Conservation (phyloP, 2,797 vertebrate species). For the Paramormyrops hopkinsi region DNA sequence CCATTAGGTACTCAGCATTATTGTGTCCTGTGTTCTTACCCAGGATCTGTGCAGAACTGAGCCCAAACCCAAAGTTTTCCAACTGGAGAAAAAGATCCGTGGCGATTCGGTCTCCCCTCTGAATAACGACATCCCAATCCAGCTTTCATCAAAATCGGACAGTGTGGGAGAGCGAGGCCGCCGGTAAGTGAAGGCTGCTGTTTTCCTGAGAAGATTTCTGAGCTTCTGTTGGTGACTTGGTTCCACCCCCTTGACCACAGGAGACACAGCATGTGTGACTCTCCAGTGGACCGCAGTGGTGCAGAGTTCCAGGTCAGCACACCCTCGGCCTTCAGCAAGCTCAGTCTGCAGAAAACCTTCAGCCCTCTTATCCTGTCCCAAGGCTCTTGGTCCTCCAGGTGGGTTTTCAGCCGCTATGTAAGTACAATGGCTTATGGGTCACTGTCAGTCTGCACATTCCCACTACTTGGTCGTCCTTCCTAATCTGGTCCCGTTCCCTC, state of each 20-base stretch:
- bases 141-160: conserved; percentile 47
- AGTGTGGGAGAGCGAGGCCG: conserved; percentile 62
- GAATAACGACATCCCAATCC: conserved; percentile 44
- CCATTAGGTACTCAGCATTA: neutral
- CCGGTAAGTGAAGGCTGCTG: conserved; percentile 47
- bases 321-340: conserved; percentile 90
- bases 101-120: conserved; percentile 56
- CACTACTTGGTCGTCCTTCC: fast-evolving
- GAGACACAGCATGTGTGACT: conserved; percentile 64
- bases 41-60: conserved; percentile 76
- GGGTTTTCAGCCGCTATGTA: conserved; percentile 26
- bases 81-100: conserved; percentile 55
- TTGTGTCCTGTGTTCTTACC: neutral
- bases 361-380: conserved; percentile 75
- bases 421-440: neutral
- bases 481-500: neutral
- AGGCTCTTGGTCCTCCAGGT: conserved; percentile 88
- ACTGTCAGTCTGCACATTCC: neutral
- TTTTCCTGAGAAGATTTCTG: neutral
- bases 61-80: conserved; percentile 55
- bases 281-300: conserved; percentile 63
- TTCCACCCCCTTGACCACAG: conserved; percentile 42
- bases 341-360: conserved; percentile 75
- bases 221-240: neutral
- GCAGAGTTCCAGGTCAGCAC: conserved; percentile 84